Percentiles rank a stretch among this genome's conserved stretches.
phyloP scores from a whole-genome alignment of 2,888 invertebrate species.

The Bedellia somnulentella region DNA sequence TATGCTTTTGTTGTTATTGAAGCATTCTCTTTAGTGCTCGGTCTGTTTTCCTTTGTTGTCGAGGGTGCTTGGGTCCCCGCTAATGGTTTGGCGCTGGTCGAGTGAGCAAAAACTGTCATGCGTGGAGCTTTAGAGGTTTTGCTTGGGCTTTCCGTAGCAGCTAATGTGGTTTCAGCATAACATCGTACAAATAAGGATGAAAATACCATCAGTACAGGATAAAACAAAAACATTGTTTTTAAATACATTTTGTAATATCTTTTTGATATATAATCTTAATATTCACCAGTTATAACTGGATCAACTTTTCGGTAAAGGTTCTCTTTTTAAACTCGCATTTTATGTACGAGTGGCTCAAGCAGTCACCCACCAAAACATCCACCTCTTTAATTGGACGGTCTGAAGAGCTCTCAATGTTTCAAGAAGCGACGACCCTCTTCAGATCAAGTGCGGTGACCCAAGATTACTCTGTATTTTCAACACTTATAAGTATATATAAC shows the following conservation, averaged over 20 bases:
- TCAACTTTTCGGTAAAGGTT: too few relatives aligned
- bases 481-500: too few relatives aligned
- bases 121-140: conserved; percentile 19
- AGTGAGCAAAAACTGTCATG: conserved; percentile 20
- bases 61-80: conserved; percentile 25
- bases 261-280: too few relatives aligned
- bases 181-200: conserved; percentile 27
- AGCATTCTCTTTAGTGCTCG: conserved; percentile 36
- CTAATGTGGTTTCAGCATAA: conserved; percentile 21
- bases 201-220: too few relatives aligned
- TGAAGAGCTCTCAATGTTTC: conserved; percentile 29
- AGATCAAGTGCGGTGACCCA: conserved; percentile 24
- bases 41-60: conserved; percentile 18
- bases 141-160: conserved; percentile 23
- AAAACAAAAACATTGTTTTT: not conserved
- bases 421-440: conserved; percentile 48
- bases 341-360: too few relatives aligned
- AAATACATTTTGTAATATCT: not conserved
- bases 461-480: too few relatives aligned
- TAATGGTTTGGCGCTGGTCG: conserved; percentile 25
- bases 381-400: conserved; percentile 35
- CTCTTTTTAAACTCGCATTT: too few relatives aligned
- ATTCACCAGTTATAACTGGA: too few relatives aligned
- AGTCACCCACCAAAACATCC: conserved; percentile 39
- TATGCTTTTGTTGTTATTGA: conserved; percentile 34